These are phyloP conservation scores for Hippocampus guttulatus DNA, from an alignment of 2,113 vertebrate species.

Conservation along the genomic window DNA sequence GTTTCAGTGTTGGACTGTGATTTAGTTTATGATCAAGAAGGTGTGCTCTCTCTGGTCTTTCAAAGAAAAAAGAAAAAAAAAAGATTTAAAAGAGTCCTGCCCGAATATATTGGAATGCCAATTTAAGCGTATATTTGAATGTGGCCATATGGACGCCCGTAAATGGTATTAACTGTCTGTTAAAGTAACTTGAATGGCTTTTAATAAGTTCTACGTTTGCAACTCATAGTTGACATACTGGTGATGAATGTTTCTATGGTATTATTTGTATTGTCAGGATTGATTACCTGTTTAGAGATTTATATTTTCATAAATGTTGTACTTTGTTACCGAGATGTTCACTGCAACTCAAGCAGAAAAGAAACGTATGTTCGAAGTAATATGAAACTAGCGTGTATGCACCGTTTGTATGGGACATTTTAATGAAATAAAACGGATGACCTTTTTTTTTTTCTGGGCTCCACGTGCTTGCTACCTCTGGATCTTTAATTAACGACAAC, in stretches of 20 bases:
- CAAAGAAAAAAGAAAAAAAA: slow-evolving; percentile 21
- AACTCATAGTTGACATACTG: slow-evolving; percentile 86
- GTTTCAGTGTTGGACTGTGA: slow-evolving; percentile 68
- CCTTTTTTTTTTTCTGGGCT: slow-evolving; percentile 52
- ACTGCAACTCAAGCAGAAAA: slow-evolving; percentile 79
- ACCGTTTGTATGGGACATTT: slow-evolving; percentile 95
- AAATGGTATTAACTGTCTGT: slow-evolving; percentile 78
- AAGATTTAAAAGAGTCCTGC: slow-evolving; percentile 58
- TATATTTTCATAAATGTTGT: slow-evolving; percentile 99
- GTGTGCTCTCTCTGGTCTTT: slow-evolving; percentile 67
- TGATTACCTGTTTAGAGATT: slow-evolving; percentile 96
- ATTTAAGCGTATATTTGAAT: slow-evolving; percentile 82
- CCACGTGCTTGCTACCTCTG: slow-evolving; percentile 17
- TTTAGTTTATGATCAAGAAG: slow-evolving; percentile 65
- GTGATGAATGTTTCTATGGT: slow-evolving; percentile 99
- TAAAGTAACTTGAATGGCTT: slow-evolving; percentile 97
- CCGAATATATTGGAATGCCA: slow-evolving; percentile 75
- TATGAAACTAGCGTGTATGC: slow-evolving; percentile 96
- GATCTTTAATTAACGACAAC: neutral
- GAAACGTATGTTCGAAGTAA: slow-evolving; percentile 85
- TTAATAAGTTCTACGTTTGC: slow-evolving; percentile 95
- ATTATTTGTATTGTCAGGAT: slow-evolving; percentile 98
- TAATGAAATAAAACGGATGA: slow-evolving; percentile 80
- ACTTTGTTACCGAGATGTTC: slow-evolving; percentile 99
- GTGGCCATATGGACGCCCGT: slow-evolving; percentile 84